phyloP scores from a whole-genome alignment of 2,113 vertebrate species.

The Apistogramma diplotaenia region DNA sequence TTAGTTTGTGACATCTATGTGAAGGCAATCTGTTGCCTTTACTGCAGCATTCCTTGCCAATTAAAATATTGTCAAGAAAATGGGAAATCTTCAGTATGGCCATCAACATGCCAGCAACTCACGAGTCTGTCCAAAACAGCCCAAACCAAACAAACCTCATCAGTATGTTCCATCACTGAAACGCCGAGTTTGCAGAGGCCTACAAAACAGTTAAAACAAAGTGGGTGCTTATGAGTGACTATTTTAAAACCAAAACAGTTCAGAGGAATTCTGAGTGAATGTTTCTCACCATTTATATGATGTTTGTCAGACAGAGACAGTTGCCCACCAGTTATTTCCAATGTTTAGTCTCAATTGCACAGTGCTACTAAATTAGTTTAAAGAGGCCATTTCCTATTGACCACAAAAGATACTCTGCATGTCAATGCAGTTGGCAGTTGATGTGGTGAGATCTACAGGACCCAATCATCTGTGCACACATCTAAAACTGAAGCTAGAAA shows the following conservation, averaged over 20 bases:
- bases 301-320: background rate
- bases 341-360: slow-evolving; percentile 32
- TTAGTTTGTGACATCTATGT: background rate
- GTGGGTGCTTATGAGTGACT: background rate
- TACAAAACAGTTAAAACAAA: slow-evolving; percentile 7
- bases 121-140: background rate
- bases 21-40: background rate
- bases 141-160: slow-evolving; percentile 4
- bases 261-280: background rate
- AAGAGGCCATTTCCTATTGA: slow-evolving; percentile 32
- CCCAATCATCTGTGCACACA: slow-evolving; percentile 46
- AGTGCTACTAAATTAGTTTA: slow-evolving; percentile 21
- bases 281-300: background rate
- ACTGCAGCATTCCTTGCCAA: background rate
- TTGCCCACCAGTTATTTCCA: slow-evolving; percentile 45
- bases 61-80: background rate
- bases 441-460: slow-evolving; percentile 23
- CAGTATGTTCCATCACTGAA: slow-evolving; percentile 22
- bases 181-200: background rate
- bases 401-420: slow-evolving; percentile 2
- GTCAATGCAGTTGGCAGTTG: slow-evolving; percentile 32
- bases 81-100: background rate
- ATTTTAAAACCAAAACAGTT: slow-evolving; percentile 52
- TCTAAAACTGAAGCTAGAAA: slow-evolving; percentile 9
- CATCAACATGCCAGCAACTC: background rate